These are phyloP conservation scores for Mastigias papua DNA, from an alignment of 30 jellyfish, hydroid and myxozoan genomes.

Conservation along the genomic window DNA sequence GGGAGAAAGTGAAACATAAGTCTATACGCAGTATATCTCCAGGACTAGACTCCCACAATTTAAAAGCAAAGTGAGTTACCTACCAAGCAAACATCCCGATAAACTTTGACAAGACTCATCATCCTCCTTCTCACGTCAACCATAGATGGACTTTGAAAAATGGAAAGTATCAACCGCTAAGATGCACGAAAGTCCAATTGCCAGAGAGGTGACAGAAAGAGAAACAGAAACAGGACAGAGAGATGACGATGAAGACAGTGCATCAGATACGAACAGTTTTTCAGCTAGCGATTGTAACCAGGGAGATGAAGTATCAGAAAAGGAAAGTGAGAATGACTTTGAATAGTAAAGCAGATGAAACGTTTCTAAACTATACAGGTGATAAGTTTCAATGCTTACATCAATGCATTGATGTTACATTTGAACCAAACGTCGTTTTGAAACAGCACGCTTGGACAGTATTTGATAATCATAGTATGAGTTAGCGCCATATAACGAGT, in stretches of 20 bases:
- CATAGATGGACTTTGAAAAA: constrained; percentile 47
- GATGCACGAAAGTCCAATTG: constrained; percentile 31
- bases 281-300: constrained; percentile 40
- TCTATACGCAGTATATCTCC: constrained; percentile 49
- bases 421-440: constrained; percentile 23
- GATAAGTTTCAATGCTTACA: too few relatives aligned
- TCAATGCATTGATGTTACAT: constrained; percentile 10
- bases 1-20: constrained; percentile 40
- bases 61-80: constrained; percentile 45
- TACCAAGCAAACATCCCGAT: constrained; percentile 41
- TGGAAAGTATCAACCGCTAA: constrained; percentile 39
- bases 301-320: constrained; percentile 10
- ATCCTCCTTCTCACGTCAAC: constrained; percentile 35
- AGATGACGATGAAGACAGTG: constrained; percentile 56
- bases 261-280: constrained; percentile 38
- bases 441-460: too few relatives aligned
- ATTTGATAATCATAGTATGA: constrained; percentile 1
- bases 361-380: too few relatives aligned
- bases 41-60: constrained; percentile 39
- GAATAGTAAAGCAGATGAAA: background rate
- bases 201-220: constrained; percentile 34
- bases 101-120: constrained; percentile 47
- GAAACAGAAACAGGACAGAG: too few relatives aligned
- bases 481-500: background rate
- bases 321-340: constrained; percentile 10